These are phyloP conservation scores for Rachycentron canadum DNA, from an alignment of 2,797 vertebrate genomes.

Conservation along the genomic window DNA sequence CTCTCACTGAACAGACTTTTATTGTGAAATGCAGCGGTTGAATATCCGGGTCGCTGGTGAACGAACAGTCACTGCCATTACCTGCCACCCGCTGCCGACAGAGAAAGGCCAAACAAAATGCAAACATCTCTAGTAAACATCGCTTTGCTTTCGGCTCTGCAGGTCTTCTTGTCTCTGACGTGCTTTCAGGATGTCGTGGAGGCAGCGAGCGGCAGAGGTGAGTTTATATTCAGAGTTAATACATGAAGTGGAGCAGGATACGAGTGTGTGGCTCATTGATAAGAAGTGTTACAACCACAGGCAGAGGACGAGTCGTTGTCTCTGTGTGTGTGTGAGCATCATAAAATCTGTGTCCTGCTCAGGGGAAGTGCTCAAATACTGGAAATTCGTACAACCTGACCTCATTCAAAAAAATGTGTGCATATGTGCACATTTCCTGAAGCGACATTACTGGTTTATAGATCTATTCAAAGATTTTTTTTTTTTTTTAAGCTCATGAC, in stretches of 20 bases:
- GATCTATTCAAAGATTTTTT: no score
- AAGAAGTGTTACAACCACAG: constrained; percentile 7
- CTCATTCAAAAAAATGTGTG: not conserved
- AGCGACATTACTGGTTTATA: no score
- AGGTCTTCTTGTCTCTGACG: constrained; percentile 71
- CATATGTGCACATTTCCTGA: not conserved
- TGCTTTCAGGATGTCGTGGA: constrained; percentile 64
- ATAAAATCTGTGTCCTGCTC: constrained; percentile 19
- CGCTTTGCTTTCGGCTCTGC: constrained; percentile 65
- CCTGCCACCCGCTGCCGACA: not conserved
- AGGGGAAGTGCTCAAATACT: no score
- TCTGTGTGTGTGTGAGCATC: constrained; percentile 36
- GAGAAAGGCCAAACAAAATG: constrained; percentile 68
- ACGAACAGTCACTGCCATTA: constrained; percentile 19
- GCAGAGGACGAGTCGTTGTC: constrained; percentile 5
- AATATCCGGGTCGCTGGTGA: constrained; percentile 67
- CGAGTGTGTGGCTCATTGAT: constrained; percentile 25
- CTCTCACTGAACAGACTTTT: constrained; percentile 17
- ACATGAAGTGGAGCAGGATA: not conserved
- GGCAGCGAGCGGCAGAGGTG: constrained; percentile 79
- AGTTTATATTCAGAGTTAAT: constrained; percentile 36
- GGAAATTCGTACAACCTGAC: no score
- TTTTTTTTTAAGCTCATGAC: no score
- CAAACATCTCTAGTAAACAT: constrained; percentile 61
- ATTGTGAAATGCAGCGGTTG: constrained; percentile 54